A percentile compares a stretch with the other conserved stretches of the same genome.
These are phyloP conservation scores for Euwallacea fornicatus DNA, from an alignment of 1,140 invertebrate genomes.

Conservation along the genomic window DNA sequence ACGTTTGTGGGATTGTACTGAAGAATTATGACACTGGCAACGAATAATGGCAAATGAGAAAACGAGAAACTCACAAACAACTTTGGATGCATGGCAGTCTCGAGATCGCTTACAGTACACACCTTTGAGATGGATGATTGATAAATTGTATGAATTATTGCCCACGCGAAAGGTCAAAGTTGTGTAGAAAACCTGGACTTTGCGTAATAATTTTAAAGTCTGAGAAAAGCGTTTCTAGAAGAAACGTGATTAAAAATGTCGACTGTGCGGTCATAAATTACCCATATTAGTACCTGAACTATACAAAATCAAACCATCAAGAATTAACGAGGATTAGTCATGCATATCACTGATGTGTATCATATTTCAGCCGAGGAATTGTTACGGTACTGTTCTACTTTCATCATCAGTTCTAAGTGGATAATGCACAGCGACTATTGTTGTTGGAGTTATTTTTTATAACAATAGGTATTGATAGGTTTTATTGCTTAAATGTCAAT, in stretches of 20 bases:
- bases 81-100: constrained; percentile 12
- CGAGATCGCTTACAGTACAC: constrained; percentile 14
- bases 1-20: constrained; percentile 19
- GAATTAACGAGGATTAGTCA: constrained; percentile 22
- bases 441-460: constrained; percentile 15
- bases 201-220: too few species aligned
- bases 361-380: constrained; percentile 21
- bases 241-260: neutral
- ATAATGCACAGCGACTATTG: constrained; percentile 12
- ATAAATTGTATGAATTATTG: constrained; percentile 21
- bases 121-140: constrained; percentile 21
- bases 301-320: constrained; percentile 13
- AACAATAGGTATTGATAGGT: constrained; percentile 26
- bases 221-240: too few species aligned
- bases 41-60: constrained; percentile 23
- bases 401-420: constrained; percentile 18
- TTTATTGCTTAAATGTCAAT: constrained; percentile 15
- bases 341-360: constrained; percentile 23
- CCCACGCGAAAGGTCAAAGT: constrained; percentile 14
- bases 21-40: constrained; percentile 19
- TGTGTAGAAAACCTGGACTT: neutral
- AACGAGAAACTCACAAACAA: constrained; percentile 22
- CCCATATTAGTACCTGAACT: neutral
- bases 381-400: constrained; percentile 27
- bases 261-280: neutral